Conservation (phyloP, 1,140 invertebrate genomes). For the Glossosoma conforme region DNA sequence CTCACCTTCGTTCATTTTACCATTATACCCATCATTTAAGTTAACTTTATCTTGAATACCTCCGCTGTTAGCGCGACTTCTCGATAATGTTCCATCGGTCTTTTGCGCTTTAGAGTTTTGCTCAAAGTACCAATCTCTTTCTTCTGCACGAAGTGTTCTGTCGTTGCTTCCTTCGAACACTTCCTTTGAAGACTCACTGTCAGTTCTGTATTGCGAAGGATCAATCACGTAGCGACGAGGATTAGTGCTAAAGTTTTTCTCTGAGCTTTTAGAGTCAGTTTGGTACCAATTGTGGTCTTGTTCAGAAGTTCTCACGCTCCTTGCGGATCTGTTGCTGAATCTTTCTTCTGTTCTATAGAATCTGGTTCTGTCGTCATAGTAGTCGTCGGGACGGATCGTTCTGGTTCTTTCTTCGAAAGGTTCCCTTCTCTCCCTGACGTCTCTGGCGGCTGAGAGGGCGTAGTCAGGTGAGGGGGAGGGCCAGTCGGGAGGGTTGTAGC, state of each 20-base stretch:
- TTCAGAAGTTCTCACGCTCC: conserved; percentile 24
- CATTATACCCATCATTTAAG: conserved; percentile 17
- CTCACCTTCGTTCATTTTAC: conserved; percentile 23
- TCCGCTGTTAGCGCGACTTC: conserved; percentile 19
- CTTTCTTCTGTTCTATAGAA: conserved; percentile 27
- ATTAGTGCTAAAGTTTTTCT: conserved; percentile 14
- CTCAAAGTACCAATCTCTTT: conserved; percentile 50
- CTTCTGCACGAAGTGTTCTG: conserved; percentile 47
- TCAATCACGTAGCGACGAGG: conserved; percentile 16
- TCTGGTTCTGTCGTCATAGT: conserved; percentile 27
- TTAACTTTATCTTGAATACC: conserved; percentile 17
- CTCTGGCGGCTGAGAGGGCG: conserved; percentile 11
- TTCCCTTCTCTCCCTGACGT: conserved; percentile 20
- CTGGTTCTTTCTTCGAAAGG: conserved; percentile 30
- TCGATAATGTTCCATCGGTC: conserved; percentile 16
- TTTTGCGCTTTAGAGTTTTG: conserved; percentile 40
- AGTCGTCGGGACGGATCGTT: conserved; percentile 31
- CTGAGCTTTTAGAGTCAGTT: conserved; percentile 23
- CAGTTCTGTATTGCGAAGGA: conserved; percentile 24
- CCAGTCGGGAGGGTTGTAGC: conserved; percentile 26
- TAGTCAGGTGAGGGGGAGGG: conserved; percentile 26
- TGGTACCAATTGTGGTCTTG: conserved; percentile 30
- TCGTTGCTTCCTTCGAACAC: conserved; percentile 47
- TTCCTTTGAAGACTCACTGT: conserved; percentile 28
- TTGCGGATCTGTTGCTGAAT: conserved; percentile 25